phyloP scores from a whole-genome alignment of 2,888 invertebrate species.

The Hemaris fuciformis region DNA sequence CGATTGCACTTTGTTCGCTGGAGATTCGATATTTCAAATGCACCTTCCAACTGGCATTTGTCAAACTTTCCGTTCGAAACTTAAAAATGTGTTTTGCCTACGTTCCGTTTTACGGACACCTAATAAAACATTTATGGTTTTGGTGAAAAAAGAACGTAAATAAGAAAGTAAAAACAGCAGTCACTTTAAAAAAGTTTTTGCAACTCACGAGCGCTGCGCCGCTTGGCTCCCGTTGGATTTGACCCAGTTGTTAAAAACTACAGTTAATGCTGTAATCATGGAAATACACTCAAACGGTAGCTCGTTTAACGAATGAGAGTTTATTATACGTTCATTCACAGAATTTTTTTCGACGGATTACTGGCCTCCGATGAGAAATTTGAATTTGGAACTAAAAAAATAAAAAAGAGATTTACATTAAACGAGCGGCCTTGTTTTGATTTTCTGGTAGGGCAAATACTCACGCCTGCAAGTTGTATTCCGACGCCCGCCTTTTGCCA shows the following conservation, averaged over 20 bases:
- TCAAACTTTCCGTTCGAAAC: slow-evolving; percentile 36
- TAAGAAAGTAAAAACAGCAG: slow-evolving; percentile 34
- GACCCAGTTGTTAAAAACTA: slow-evolving; percentile 8
- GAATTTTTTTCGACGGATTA: background rate
- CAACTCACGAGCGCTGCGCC: slow-evolving; percentile 39
- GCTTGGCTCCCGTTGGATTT: slow-evolving; percentile 25
- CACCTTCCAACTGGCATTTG: slow-evolving; percentile 37
- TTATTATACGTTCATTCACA: background rate
- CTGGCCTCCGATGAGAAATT: background rate
- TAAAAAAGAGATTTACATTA: too few species aligned
- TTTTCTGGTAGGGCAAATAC: too few species aligned
- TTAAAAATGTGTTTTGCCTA: slow-evolving; percentile 36
- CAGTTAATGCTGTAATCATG: background rate
- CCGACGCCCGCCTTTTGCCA: too few species aligned
- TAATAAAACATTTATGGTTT: slow-evolving; percentile 54
- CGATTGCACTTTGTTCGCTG: slow-evolving; percentile 26
- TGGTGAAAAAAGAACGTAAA: slow-evolving; percentile 41
- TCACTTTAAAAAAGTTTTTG: slow-evolving; percentile 32
- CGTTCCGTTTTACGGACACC: slow-evolving; percentile 38
- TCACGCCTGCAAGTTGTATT: too few species aligned
- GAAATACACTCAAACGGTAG: background rate
- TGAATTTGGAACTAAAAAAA: background rate
- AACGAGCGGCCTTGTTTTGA: too few species aligned
- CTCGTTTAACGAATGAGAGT: background rate
- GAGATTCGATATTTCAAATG: too few species aligned